phyloP scores from a whole-genome alignment of 2,797 vertebrate genomes.

The Lithobates pipiens region DNA sequence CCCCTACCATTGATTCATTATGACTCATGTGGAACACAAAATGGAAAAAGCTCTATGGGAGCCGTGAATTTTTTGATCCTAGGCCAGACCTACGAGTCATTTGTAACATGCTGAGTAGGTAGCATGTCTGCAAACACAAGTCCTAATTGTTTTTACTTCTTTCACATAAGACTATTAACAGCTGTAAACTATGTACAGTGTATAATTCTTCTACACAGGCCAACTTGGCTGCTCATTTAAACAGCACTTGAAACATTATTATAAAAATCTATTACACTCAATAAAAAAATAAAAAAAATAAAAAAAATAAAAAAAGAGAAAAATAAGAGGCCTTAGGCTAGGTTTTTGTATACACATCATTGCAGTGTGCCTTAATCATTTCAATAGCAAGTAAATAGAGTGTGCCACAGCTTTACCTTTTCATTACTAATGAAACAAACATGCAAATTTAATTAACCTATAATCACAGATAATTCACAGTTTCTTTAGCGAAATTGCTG shows the following conservation, averaged over 20 bases:
- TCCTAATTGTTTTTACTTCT: neutral
- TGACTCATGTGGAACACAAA: too few relatives aligned
- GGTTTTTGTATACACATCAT: neutral
- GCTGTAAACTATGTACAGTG: neutral
- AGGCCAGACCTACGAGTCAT: too few relatives aligned
- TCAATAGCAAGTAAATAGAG: neutral
- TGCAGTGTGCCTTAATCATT: neutral
- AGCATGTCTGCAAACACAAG: too few relatives aligned
- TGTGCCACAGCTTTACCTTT: slow-evolving; percentile 10
- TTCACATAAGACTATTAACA: neutral
- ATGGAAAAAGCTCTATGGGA: too few relatives aligned
- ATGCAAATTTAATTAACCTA: slow-evolving; percentile 18
- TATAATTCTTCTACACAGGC: neutral
- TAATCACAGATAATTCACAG: slow-evolving; percentile 4
- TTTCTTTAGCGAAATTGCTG: neutral
- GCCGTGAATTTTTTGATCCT: too few relatives aligned
- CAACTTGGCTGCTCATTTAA: neutral
- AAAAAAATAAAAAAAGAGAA: neutral
- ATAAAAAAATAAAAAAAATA: neutral
- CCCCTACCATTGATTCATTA: too few relatives aligned
- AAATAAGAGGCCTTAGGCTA: neutral
- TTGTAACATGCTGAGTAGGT: too few relatives aligned
- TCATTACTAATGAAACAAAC: slow-evolving; percentile 14
- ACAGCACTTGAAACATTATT: neutral
- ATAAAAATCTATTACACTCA: too few relatives aligned